Percentiles rank a stretch among this genome's conserved stretches.
Conservation (phyloP, 1,140 invertebrate species). For the Brachionus paranguensis region DNA sequence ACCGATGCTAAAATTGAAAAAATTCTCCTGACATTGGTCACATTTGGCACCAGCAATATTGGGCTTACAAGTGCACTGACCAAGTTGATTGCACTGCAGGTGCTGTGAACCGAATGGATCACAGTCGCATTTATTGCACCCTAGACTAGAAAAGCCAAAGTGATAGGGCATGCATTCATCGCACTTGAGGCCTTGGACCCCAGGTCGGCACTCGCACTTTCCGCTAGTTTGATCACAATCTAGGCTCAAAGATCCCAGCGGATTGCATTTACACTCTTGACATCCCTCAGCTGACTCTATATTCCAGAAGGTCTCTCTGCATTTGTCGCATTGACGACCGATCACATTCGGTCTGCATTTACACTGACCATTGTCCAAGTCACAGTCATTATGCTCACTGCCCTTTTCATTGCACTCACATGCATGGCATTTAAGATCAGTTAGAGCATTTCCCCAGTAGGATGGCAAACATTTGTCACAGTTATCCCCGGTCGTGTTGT, state of each 20-base stretch:
- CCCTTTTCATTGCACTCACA: conserved; percentile 26
- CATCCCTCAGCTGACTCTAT: conserved; percentile 42
- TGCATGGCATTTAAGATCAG: conserved; percentile 71
- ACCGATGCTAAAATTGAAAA: conserved; percentile 53
- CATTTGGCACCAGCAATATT: conserved; percentile 76
- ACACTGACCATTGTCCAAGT: conserved; percentile 37
- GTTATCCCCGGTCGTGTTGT: conserved; percentile 77
- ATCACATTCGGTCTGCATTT: conserved; percentile 4
- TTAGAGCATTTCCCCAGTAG: conserved; percentile 62
- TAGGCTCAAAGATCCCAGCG: conserved; percentile 64
- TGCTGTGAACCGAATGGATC: conserved; percentile 73
- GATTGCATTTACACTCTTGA: conserved; percentile 72
- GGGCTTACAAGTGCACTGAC: conserved; percentile 80
- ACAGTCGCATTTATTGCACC: conserved; percentile 80
- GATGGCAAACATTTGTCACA: conserved; percentile 83
- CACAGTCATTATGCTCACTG: not conserved
- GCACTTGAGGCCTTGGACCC: conserved; percentile 72
- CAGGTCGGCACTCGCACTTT: conserved; percentile 74
- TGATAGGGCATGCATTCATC: conserved; percentile 71
- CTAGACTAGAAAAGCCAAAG: conserved; percentile 73
- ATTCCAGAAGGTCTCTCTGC: conserved; percentile 33
- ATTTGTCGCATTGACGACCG: conserved; percentile 36
- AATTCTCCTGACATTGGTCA: conserved; percentile 68
- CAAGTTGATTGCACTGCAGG: conserved; percentile 67
- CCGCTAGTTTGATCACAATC: conserved; percentile 71